Evolutionary conservation across 1,140 invertebrate species (phyloP).

Genomic region (Drosophila orosa): DNA sequence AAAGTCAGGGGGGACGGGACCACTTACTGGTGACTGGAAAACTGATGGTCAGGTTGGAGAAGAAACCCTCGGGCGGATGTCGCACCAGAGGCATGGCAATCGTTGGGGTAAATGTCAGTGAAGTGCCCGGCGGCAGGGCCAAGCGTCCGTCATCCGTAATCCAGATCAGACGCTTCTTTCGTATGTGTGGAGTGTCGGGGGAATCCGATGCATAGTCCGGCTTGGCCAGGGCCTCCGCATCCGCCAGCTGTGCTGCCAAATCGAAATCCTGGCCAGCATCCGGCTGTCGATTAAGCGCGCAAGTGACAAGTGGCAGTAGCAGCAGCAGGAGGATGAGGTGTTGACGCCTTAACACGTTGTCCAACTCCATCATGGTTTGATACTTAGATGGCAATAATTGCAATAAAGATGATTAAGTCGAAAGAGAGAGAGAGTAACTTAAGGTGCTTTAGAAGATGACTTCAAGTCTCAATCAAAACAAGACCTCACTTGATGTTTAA

Average conservation of each 20-base stretch:
- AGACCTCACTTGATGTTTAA: neutral
- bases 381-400: slow-evolving; percentile 27
- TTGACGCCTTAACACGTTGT: slow-evolving; percentile 14
- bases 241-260: slow-evolving; percentile 53
- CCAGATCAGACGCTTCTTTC: slow-evolving; percentile 92
- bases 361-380: slow-evolving; percentile 14
- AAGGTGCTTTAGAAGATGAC: slow-evolving; percentile 5
- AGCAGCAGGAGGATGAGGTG: slow-evolving; percentile 13
- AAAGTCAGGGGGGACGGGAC: slow-evolving; percentile 16
- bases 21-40: slow-evolving; percentile 94
- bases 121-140: slow-evolving; percentile 91
- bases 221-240: slow-evolving; percentile 45
- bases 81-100: slow-evolving; percentile 92
- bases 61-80: slow-evolving; percentile 92
- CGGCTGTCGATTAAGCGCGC: slow-evolving; percentile 29
- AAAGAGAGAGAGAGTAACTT: slow-evolving; percentile 1
- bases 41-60: slow-evolving; percentile 93
- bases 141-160: slow-evolving; percentile 92
- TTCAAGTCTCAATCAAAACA: neutral
- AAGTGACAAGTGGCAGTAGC: slow-evolving; percentile 32
- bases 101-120: slow-evolving; percentile 91
- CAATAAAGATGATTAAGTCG: slow-evolving; percentile 20
- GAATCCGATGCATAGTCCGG: slow-evolving; percentile 30
- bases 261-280: slow-evolving; percentile 46
- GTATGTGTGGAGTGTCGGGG: slow-evolving; percentile 86